Evolutionary conservation across 2,113 vertebrate species (phyloP), one percentile per base, ranked within the genome.

Genomic region (Haemorhous mexicanus): DNA sequence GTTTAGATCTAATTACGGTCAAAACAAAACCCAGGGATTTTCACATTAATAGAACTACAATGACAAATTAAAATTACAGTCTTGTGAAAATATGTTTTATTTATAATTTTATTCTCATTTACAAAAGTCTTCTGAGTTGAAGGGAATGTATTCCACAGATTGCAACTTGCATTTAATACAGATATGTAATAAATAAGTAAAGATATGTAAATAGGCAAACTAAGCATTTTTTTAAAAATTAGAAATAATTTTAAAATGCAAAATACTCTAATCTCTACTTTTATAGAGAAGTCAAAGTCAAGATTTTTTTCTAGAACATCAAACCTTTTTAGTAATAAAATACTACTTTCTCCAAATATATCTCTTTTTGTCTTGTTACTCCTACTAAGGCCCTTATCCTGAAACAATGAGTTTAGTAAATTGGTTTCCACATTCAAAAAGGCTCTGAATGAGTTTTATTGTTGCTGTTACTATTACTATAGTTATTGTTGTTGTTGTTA

Each of bases 281-380:
- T 9, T 44, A 69, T 39, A 33, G 22, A 43, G 37, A 77, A 82
- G 5, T 43, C 27, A 59, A 55, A 63, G 6, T 63, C 27, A 73
- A 16, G 8, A 32, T 17, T 67, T 52, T 3, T 35, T 75, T 32
- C 33, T 79, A 33, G 13, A 52, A 27, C 5, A 52, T 44, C 2
- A 2, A 68, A 15, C 2, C 10, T 77, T 59, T 61, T 84, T 18
- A 47, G 13, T 33, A 77, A 69, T 11, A 91, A 77, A 89, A 39
- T 46, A 12, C 0, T 41, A 14, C 1, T 0, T 59, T 63, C 27
- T 52, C 20, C 43, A 55, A 49, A 30, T 37, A 11, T 24, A 8
- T 43, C 3, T 35, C 20, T 43, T 23, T 66, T 13, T 85, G 16
- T 41, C 9, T 56, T 59, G 2, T 56, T 80, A 27, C 3, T 70